phyloP scores from a whole-genome alignment of 53 echinoderm and acorn worm genomes.

The Glandiceps talaboti region DNA sequence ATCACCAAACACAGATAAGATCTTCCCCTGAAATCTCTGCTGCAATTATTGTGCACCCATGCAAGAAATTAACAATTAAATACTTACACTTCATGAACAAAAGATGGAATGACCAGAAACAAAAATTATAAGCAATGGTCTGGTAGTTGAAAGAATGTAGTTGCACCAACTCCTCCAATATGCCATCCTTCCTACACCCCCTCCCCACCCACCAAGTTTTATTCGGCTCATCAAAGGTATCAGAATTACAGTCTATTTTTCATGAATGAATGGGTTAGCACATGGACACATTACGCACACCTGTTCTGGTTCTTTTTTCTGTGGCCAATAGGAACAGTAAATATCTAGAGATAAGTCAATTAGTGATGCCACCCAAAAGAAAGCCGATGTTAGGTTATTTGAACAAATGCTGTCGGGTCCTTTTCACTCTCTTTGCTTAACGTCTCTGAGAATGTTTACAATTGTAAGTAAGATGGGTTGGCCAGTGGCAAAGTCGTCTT shows the following conservation, averaged over 20 bases:
- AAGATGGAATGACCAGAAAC: background rate
- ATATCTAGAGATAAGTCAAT: background rate
- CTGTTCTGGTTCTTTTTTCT: background rate
- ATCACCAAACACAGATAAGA: background rate
- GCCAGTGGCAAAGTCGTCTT: background rate
- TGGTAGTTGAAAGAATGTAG: too few species aligned
- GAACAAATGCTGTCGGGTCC: background rate
- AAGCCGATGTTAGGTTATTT: background rate
- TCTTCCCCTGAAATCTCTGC: background rate
- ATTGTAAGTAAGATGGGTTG: background rate
- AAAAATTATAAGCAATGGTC: too few species aligned
- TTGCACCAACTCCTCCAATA: too few species aligned
- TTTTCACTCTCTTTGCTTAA: background rate
- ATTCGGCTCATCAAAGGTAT: too few species aligned
- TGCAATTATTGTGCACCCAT: background rate
- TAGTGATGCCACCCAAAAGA: background rate
- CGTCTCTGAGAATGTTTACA: background rate
- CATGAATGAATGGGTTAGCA: too few species aligned
- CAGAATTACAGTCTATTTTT: too few species aligned
- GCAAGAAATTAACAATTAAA: background rate
- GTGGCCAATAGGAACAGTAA: background rate
- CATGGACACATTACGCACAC: background rate
- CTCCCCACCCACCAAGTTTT: too few species aligned
- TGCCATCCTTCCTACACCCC: too few species aligned
- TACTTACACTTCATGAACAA: background rate